Evolutionary conservation across 2,888 invertebrate genomes (phyloP), one percentile per base, ranked within the genome.

Genomic region (Synanthedon vespiformis): DNA sequence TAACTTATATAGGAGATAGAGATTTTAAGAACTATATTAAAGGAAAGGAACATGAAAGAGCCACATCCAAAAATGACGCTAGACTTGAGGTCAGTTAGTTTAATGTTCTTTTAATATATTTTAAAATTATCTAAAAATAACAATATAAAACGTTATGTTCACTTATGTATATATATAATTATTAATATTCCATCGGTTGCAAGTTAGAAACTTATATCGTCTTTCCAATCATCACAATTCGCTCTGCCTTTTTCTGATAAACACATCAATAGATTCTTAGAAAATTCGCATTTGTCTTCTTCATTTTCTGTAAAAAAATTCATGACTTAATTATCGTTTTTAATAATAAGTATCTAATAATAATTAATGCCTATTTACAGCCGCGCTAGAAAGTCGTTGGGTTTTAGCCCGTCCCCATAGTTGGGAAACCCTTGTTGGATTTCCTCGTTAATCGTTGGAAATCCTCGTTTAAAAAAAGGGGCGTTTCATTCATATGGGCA

Each of bases 141-240:
- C 10, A 34, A 8, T 34, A 10, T 34, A 34, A 34, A 34, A 34
- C 1, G 2, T 34, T 34, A 34, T 34, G 34, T 34, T 34, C 34
- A 34, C 34, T 10, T 34, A 34, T 34, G 34, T 34, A 34, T 10
- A 8, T 34, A n/a, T 2, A 27, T 8, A 22, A 22, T 5, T 22
- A 34, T 34, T 34, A 34, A 34, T 34, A 34, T 34, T 34, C 34
- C 5, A 34, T 27, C 51, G 12, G 12, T 40, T 34, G 10, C 34
- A 34, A 34, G 34, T 48, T 49, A 40, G 13, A 50, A 50, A n/a
- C 14, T 50, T 27, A 50, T n/a, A n/a, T 80, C 76, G 2, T 90
- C 89, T 53, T 91, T 89, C 93, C 93, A 94, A 64, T 94, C 94
- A 16, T 92, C 92, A 64, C 94, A 94, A 67, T 92, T 92, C 3